A percentile compares a stretch with the other conserved stretches of the same genome.
Conservation (phyloP, 2,797 vertebrate species). For the Pantherophis alleghaniensis region DNA sequence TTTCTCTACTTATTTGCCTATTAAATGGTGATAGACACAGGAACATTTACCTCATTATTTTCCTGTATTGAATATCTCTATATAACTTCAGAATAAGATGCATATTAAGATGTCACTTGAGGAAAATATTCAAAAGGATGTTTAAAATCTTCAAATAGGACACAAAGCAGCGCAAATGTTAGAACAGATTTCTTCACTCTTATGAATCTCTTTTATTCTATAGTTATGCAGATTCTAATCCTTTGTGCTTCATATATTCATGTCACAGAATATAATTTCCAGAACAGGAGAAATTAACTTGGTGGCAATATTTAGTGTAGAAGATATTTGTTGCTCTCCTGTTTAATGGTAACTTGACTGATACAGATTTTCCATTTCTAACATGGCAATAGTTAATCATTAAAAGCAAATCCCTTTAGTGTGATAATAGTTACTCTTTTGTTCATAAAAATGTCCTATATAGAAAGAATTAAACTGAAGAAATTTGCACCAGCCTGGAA, state of each 20-base stretch:
- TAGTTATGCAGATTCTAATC: not conserved
- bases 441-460: not conserved
- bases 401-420: not conserved
- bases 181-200: not conserved
- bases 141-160: not conserved
- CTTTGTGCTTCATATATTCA: conserved; percentile 4
- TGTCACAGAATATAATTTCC: no score
- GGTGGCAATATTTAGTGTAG: not conserved
- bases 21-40: not conserved
- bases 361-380: not conserved
- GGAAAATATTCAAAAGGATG: not conserved
- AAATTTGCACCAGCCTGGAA: not conserved
- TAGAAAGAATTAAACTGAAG: not conserved
- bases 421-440: not conserved
- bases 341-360: not conserved
- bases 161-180: not conserved
- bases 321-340: not conserved
- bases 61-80: conserved; percentile 1
- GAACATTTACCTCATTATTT: not conserved
- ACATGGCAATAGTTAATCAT: not conserved
- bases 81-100: conserved; percentile 23
- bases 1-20: not conserved
- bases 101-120: not conserved
- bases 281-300: not conserved
- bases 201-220: not conserved